A percentile compares a stretch with the other conserved stretches of the same genome.
These are phyloP conservation scores for Cassiopea andromeda DNA, from an alignment of 30 jellyfish, hydroid and myxozoan species.

Conservation along the genomic window DNA sequence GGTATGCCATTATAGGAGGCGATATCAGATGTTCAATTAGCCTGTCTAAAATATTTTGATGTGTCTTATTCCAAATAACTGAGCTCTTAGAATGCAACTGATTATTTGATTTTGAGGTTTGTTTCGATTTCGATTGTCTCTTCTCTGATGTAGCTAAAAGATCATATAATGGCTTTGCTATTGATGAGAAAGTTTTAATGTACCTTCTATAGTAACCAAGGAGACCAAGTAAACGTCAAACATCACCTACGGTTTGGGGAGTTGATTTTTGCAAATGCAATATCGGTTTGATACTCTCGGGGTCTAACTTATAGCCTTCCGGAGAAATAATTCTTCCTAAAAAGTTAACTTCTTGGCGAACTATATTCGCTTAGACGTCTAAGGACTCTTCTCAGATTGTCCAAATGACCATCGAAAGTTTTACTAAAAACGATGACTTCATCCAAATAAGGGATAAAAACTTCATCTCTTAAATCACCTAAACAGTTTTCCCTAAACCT, in stretches of 20 bases:
- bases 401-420: slow-evolving; percentile 15
- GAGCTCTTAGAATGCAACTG: slow-evolving; percentile 4
- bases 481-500: slow-evolving; percentile 30
- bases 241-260: slow-evolving; percentile 62
- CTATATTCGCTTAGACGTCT: neutral
- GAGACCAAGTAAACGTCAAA: slow-evolving; percentile 35
- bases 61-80: neutral
- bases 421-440: slow-evolving; percentile 22
- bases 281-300: slow-evolving; percentile 33
- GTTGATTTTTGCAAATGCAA: slow-evolving; percentile 2
- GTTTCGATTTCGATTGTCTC: neutral
- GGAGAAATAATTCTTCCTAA: slow-evolving; percentile 35
- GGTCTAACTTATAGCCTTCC: slow-evolving; percentile 55
- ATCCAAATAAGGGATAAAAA: slow-evolving; percentile 41
- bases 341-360: slow-evolving; percentile 41
- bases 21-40: too few species aligned
- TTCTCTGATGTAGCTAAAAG: neutral
- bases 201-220: slow-evolving; percentile 48
- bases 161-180: slow-evolving; percentile 53
- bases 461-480: slow-evolving; percentile 11
- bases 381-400: slow-evolving; percentile 44
- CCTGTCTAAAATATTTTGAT: neutral
- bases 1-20: too few species aligned
- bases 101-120: neutral
- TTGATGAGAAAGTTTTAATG: slow-evolving; percentile 35